These are phyloP conservation scores for Falco columbarius DNA, from an alignment of 2,797 vertebrate genomes.

Conservation along the genomic window DNA sequence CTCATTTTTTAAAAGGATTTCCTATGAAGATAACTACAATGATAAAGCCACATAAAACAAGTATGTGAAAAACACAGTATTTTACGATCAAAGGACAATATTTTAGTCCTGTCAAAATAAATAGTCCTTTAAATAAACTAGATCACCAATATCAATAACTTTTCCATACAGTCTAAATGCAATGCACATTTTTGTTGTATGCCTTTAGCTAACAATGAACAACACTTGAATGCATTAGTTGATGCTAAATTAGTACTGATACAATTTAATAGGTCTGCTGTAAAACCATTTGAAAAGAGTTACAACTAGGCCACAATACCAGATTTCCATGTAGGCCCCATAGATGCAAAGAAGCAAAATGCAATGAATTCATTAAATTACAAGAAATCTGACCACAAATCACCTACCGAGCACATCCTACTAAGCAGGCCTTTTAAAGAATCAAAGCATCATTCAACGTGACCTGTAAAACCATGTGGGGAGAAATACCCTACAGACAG, in stretches of 20 bases:
- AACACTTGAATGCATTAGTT: not conserved
- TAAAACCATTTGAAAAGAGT: not conserved
- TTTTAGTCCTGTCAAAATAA: not conserved
- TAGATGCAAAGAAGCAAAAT: not conserved
- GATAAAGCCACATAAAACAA: not conserved
- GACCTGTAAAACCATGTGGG: not conserved
- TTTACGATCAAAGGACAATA: not conserved
- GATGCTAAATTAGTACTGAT: not conserved
- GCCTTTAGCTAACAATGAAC: not conserved
- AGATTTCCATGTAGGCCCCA: not conserved
- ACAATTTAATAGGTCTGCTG: not conserved
- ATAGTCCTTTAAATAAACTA: not conserved
- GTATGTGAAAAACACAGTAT: not conserved
- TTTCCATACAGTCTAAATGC: not conserved
- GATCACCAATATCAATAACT: not conserved
- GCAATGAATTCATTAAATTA: not conserved
- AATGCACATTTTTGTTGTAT: not conserved
- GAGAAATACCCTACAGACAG: slow-evolving; percentile 11
- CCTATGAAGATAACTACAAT: not conserved
- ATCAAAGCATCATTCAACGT: not conserved
- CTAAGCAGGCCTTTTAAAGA: slow-evolving; percentile 4
- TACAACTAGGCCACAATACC: not conserved
- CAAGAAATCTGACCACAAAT: not conserved
- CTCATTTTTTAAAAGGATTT: not conserved
- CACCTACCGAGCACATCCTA: not conserved